phyloP scores from a whole-genome alignment of 1,140 invertebrate genomes.

The Zophobas morio region DNA sequence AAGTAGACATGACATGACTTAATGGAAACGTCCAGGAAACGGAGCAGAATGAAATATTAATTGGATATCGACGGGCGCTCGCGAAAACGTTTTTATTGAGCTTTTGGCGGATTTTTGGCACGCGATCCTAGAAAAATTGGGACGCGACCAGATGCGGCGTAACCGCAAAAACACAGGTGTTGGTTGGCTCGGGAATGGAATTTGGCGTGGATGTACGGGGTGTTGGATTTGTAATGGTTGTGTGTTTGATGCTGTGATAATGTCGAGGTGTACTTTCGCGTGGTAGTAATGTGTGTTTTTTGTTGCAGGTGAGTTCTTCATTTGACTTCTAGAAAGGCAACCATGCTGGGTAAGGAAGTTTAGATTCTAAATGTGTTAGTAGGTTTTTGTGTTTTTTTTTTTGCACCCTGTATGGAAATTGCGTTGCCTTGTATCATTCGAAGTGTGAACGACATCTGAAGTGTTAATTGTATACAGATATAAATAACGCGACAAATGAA shows the following conservation, averaged over 20 bases:
- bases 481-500: too few relatives aligned
- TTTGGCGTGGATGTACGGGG: not conserved
- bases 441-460: too few relatives aligned
- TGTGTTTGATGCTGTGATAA: too few relatives aligned
- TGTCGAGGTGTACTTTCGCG: too few relatives aligned
- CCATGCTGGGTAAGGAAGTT: constrained; percentile 36
- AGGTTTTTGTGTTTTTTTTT: constrained; percentile 3
- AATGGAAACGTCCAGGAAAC: constrained; percentile 21
- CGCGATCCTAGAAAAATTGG: not conserved
- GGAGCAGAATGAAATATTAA: constrained; percentile 5
- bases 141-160: not conserved
- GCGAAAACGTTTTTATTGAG: not conserved
- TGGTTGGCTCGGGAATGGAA: not conserved
- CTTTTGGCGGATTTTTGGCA: constrained; percentile 8
- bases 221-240: not conserved
- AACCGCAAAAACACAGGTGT: constrained; percentile 15
- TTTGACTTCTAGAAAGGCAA: constrained; percentile 44
- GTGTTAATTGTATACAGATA: too few relatives aligned
- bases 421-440: not conserved
- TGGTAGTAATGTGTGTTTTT: not conserved
- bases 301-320: constrained; percentile 38
- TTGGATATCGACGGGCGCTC: constrained; percentile 2
- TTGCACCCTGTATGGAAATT: not conserved
- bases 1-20: constrained; percentile 8
- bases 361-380: constrained; percentile 7